Evolutionary conservation across 2,797 vertebrate species (phyloP).

Genomic region (Trachurus trachurus): DNA sequence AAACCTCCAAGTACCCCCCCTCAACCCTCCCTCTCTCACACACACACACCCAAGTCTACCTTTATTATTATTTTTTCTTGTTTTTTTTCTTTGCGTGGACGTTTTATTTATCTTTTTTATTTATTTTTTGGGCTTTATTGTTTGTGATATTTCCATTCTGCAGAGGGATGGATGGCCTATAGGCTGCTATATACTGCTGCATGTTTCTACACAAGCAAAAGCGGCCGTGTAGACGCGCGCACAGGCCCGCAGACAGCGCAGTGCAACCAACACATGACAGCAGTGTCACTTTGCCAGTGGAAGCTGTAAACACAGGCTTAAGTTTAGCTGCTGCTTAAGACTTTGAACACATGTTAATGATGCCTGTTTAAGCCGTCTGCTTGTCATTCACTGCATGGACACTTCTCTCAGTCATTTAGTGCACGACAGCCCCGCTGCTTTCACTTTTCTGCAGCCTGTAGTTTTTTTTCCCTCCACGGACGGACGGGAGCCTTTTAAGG

Average conservation of each 20-base stretch:
- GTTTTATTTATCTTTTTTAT: too few relatives aligned
- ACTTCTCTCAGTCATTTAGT: constrained; percentile 15
- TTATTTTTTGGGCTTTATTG: neutral
- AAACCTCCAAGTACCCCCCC: neutral
- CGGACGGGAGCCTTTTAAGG: constrained; percentile 3
- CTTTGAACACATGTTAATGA: constrained; percentile 53
- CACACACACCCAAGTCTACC: neutral
- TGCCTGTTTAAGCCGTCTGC: constrained; percentile 47
- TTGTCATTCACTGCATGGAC: constrained; percentile 47
- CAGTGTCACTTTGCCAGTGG: constrained; percentile 33
- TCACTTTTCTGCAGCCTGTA: constrained; percentile 5
- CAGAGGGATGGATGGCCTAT: neutral
- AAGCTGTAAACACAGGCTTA: constrained; percentile 38
- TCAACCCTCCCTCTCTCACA: too few relatives aligned
- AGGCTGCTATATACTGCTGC: neutral
- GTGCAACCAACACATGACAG: constrained; percentile 3
- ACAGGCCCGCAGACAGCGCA: constrained; percentile 5
- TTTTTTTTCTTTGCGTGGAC: too few relatives aligned
- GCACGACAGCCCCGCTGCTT: constrained; percentile 3
- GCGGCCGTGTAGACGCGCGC: neutral
- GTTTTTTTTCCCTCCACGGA: neutral
- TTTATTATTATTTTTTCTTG: too few relatives aligned
- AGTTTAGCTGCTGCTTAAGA: constrained; percentile 39
- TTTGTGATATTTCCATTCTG: neutral
- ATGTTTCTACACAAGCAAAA: neutral